Evolutionary conservation across 2,113 vertebrate genomes (phyloP).

Genomic region (Erythrolamprus reginae): DNA sequence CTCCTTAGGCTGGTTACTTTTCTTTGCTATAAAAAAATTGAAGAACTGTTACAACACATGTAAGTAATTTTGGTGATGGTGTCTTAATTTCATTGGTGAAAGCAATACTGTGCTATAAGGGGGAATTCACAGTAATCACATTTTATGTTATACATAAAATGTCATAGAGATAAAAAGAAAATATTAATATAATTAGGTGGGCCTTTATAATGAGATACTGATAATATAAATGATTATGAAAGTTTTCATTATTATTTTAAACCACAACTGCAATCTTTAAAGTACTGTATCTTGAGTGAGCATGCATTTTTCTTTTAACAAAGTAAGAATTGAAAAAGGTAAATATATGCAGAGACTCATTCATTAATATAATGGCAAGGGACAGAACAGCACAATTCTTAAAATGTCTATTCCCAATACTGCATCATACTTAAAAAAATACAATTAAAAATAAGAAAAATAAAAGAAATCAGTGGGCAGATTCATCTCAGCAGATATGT

Average conservation of each 20-base stretch:
- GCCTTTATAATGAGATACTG: conserved; percentile 23
- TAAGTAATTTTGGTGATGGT: conserved; percentile 39
- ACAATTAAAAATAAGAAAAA: background rate
- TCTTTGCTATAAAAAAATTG: conserved; percentile 28
- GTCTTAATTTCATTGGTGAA: conserved; percentile 33
- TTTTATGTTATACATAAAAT: conserved; percentile 41
- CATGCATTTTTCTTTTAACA: conserved; percentile 2
- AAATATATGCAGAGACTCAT: background rate
- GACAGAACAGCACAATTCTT: conserved; percentile 19
- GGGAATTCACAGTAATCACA: conserved; percentile 30
- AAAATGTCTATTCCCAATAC: background rate
- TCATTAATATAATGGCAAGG: background rate
- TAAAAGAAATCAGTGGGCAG: background rate
- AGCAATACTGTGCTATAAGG: conserved; percentile 17
- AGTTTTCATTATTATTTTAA: background rate
- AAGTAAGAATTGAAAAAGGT: background rate
- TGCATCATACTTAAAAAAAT: background rate
- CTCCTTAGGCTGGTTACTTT: conserved; percentile 3
- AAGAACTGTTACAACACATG: conserved; percentile 25
- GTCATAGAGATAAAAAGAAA: background rate
- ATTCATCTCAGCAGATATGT: conserved; percentile 5
- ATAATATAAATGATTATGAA: conserved; percentile 22
- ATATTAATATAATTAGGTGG: conserved; percentile 18
- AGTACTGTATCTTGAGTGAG: background rate
- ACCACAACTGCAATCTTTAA: background rate